Evolutionary conservation across 2,797 vertebrate species (phyloP).

Genomic region (Fringilla coelebs): DNA sequence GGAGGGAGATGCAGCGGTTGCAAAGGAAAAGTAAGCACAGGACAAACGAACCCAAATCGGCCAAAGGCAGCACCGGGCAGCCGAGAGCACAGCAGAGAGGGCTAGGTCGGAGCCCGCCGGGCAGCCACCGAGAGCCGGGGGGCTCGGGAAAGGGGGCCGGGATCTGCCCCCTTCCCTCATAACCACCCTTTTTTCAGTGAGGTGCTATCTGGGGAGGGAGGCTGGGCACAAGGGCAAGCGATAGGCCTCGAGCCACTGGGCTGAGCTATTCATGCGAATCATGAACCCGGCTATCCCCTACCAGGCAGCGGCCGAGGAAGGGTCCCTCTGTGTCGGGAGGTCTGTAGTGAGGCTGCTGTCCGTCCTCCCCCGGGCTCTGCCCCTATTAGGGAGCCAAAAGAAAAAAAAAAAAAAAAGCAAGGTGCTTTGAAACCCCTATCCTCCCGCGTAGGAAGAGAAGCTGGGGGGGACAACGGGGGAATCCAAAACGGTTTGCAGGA

Average conservation of each 20-base stretch:
- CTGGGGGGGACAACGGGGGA: too few relatives aligned
- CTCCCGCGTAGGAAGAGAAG: neutral
- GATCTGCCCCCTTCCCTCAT: neutral
- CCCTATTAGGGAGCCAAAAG: neutral
- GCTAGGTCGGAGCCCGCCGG: neutral
- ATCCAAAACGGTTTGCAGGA: neutral
- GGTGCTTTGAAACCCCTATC: neutral
- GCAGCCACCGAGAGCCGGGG: neutral
- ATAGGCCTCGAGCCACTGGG: neutral
- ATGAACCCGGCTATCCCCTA: neutral
- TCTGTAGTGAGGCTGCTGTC: neutral
- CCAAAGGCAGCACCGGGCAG: neutral
- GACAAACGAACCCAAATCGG: neutral
- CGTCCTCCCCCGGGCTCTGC: neutral
- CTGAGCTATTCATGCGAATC: neutral
- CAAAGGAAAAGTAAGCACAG: neutral
- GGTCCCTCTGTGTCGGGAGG: neutral
- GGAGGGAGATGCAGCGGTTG: neutral
- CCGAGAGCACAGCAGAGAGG: neutral
- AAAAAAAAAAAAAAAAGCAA: neutral
- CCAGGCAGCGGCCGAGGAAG: neutral
- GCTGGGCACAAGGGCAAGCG: neutral
- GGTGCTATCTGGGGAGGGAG: rapidly evolving
- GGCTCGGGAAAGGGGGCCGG: rapidly evolving
- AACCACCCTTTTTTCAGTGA: neutral